phyloP scores from a whole-genome alignment of 2,888 invertebrate genomes.

The Heliconius ethilla region DNA sequence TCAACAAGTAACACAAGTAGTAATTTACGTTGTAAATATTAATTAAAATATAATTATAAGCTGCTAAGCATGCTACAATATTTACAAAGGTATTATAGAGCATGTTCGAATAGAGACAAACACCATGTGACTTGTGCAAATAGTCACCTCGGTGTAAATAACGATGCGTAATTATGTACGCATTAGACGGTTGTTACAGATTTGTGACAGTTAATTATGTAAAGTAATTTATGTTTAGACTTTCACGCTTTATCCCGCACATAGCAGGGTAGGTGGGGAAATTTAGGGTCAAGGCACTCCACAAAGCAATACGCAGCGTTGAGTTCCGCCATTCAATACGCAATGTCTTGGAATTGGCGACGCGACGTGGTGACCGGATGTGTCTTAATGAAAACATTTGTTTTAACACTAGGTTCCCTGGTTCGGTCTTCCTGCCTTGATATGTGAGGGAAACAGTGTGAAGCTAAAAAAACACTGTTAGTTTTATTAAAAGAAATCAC shows the following conservation, averaged over 20 bases:
- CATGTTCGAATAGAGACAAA: slow-evolving; percentile 26
- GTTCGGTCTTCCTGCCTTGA: no score
- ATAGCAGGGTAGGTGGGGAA: neutral
- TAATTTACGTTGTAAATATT: neutral
- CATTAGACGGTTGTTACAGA: neutral
- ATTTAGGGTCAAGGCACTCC: neutral
- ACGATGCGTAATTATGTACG: slow-evolving; percentile 13
- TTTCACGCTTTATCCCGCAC: neutral
- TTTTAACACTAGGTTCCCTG: no score
- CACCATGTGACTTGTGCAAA: slow-evolving; percentile 35
- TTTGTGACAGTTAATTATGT: neutral
- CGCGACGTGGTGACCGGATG: no score
- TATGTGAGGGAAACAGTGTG: no score
- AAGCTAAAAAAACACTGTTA: neutral
- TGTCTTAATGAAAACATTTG: no score
- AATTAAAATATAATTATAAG: neutral
- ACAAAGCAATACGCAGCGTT: no score
- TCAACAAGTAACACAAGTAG: neutral
- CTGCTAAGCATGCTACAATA: slow-evolving; percentile 13
- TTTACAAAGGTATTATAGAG: slow-evolving; percentile 30
- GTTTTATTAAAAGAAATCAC: neutral
- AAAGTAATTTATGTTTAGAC: neutral
- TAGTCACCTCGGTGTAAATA: slow-evolving; percentile 18
- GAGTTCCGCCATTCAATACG: no score
- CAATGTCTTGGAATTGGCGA: no score